These are phyloP conservation scores for Xanthia icteritia DNA, from an alignment of 2,888 invertebrate species.

Conservation along the genomic window DNA sequence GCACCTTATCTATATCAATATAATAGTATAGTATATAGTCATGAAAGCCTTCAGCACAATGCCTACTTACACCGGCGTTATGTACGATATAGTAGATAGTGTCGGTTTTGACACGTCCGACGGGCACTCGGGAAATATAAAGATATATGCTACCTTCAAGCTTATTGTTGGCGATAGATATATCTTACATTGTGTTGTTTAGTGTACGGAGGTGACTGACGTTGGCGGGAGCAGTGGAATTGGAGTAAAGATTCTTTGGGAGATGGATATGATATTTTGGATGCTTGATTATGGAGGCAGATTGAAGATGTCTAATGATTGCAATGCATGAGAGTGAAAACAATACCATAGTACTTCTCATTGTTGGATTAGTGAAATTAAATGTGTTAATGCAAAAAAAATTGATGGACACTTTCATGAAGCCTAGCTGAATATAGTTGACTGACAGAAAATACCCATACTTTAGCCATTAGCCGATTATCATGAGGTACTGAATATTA, in stretches of 20 bases:
- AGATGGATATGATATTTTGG: neutral
- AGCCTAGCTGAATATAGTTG: too few species aligned
- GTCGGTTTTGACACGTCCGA: conserved; percentile 51
- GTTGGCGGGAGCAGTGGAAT: neutral
- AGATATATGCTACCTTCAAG: conserved; percentile 45
- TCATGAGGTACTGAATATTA: too few species aligned
- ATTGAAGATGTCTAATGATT: neutral
- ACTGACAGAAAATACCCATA: too few species aligned
- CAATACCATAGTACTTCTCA: too few species aligned
- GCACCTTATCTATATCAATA: conserved; percentile 25
- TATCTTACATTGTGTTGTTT: conserved; percentile 4
- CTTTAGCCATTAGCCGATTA: too few species aligned
- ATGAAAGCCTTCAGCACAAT: conserved; percentile 49
- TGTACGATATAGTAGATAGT: conserved; percentile 38
- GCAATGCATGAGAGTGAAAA: too few species aligned
- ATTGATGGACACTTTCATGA: too few species aligned
- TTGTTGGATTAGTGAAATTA: too few species aligned
- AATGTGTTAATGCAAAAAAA: too few species aligned
- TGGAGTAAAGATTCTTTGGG: neutral
- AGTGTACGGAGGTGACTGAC: neutral
- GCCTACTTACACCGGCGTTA: conserved; percentile 36
- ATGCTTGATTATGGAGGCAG: neutral
- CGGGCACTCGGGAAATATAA: conserved; percentile 44
- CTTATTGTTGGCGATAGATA: conserved; percentile 40
- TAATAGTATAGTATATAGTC: conserved; percentile 22